Evolutionary conservation across 2,888 invertebrate genomes (phyloP).

Genomic region (Agrochola macilenta): DNA sequence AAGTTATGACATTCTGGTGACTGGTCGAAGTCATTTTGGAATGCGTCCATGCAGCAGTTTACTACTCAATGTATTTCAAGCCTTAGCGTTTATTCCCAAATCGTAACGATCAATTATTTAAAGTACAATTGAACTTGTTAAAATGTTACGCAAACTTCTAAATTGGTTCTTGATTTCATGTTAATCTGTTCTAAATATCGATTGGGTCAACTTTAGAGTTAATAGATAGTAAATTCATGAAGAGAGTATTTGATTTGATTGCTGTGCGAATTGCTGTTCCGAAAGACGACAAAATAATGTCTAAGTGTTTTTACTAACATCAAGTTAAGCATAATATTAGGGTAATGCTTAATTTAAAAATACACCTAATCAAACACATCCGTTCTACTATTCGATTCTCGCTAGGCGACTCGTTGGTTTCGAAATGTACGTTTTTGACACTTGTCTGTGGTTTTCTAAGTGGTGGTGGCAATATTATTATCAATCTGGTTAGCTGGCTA

Average conservation of each 20-base stretch:
- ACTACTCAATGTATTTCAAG: not conserved
- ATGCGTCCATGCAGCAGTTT: not conserved
- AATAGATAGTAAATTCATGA: not conserved
- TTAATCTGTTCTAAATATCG: slow-evolving; percentile 15
- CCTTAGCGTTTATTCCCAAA: slow-evolving; percentile 10
- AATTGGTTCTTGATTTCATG: slow-evolving; percentile 44
- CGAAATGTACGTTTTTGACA: no score
- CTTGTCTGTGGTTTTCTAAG: no score
- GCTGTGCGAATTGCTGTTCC: not conserved
- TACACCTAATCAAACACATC: no score
- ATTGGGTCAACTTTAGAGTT: slow-evolving; percentile 10
- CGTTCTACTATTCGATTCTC: no score
- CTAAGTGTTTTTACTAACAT: no score
- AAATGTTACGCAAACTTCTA: slow-evolving; percentile 35
- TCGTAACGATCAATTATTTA: slow-evolving; percentile 30
- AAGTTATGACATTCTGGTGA: not conserved
- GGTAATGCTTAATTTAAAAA: no score
- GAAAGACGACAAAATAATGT: not conserved
- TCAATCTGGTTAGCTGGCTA: not conserved
- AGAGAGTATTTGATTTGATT: slow-evolving; percentile 5
- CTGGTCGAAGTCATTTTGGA: not conserved
- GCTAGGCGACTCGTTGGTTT: no score
- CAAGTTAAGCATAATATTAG: no score
- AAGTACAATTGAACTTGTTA: slow-evolving; percentile 34
- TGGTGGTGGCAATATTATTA: no score